Conservation (phyloP, 92 coral and sea anemone species). For the Zoanthus gigantus region DNA sequence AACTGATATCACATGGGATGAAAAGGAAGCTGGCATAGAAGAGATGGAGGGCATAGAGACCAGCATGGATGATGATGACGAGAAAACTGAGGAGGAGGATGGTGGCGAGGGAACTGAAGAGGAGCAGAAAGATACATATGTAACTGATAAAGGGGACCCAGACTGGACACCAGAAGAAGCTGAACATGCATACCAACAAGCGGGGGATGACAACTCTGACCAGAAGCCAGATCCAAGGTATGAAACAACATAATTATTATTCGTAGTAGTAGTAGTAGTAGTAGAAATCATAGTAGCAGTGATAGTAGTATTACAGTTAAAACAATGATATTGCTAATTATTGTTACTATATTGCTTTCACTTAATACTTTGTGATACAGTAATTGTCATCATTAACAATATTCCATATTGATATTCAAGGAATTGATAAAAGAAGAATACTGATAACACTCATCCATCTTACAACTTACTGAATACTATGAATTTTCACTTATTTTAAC, state of each 20-base stretch:
- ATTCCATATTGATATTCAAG: neutral
- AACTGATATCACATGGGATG: slow-evolving; percentile 39
- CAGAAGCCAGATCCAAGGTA: slow-evolving; percentile 9
- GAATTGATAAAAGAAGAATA: neutral
- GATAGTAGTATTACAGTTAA: neutral
- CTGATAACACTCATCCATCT: neutral
- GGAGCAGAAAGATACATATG: slow-evolving; percentile 19
- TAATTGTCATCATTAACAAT: neutral
- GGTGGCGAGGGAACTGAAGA: slow-evolving; percentile 36
- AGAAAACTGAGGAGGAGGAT: slow-evolving; percentile 37
- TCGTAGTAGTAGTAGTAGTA: neutral
- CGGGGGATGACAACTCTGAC: neutral
- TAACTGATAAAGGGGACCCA: slow-evolving; percentile 43
- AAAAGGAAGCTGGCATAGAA: slow-evolving; percentile 2
- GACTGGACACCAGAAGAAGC: slow-evolving; percentile 57
- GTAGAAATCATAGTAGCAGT: neutral
- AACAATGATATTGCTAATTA: neutral
- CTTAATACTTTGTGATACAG: neutral
- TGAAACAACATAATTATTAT: neutral
- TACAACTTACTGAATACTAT: neutral
- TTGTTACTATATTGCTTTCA: neutral
- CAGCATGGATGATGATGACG: slow-evolving; percentile 26
- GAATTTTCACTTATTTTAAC: neutral
- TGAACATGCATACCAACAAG: slow-evolving; percentile 21
- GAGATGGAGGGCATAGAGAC: slow-evolving; percentile 24